A percentile compares a stretch with the other conserved stretches of the same genome.
phyloP scores from a whole-genome alignment of 2,113 vertebrate genomes.

The Mungos mungo region DNA sequence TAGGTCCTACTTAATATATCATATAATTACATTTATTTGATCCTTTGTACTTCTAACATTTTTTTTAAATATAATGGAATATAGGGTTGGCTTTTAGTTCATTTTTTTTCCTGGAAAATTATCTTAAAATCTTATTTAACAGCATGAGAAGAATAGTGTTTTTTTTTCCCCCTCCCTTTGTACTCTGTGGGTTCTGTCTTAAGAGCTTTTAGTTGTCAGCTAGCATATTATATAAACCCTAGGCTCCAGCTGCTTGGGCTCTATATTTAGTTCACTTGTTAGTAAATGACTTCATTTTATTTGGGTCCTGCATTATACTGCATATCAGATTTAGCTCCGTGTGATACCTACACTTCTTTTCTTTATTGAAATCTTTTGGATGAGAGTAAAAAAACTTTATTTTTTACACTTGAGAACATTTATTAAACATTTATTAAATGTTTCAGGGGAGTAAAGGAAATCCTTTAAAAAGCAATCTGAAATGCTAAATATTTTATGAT shows the following conservation, averaged over 20 bases:
- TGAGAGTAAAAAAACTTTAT: background rate
- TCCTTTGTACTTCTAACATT: background rate
- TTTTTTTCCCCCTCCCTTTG: background rate
- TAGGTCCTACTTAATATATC: background rate
- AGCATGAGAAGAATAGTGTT: background rate
- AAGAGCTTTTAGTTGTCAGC: background rate
- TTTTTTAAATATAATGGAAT: background rate
- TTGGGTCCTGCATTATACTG: slow-evolving; percentile 58
- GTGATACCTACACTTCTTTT: slow-evolving; percentile 15
- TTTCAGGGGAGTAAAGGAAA: slow-evolving; percentile 45
- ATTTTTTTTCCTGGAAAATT: background rate
- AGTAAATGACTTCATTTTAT: slow-evolving; percentile 63
- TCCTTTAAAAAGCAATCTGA: slow-evolving; percentile 54
- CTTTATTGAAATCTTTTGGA: slow-evolving; percentile 35
- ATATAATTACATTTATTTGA: slow-evolving; percentile 27
- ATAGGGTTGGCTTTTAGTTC: background rate
- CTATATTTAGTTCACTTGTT: slow-evolving; percentile 71
- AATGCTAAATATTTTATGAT: slow-evolving; percentile 49
- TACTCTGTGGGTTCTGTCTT: background rate
- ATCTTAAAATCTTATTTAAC: slow-evolving; percentile 31
- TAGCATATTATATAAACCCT: slow-evolving; percentile 45
- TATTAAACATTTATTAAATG: slow-evolving; percentile 30
- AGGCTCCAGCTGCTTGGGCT: slow-evolving; percentile 5
- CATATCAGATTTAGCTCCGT: slow-evolving; percentile 16
- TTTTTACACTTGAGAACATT: slow-evolving; percentile 41